Evolutionary conservation across 1,140 invertebrate genomes (phyloP).

Genomic region (Lerema accius): DNA sequence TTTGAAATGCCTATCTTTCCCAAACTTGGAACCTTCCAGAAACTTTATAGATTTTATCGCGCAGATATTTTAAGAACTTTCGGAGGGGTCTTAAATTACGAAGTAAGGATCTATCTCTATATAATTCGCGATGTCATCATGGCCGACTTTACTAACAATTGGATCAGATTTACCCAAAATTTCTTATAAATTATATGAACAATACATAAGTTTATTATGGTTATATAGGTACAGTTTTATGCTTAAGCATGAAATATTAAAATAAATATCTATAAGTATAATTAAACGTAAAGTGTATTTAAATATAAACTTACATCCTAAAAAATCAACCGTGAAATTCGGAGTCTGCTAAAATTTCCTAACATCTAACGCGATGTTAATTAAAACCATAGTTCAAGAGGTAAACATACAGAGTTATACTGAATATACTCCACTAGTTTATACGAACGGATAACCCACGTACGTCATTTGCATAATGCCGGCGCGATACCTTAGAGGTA

Average conservation of each 20-base stretch:
- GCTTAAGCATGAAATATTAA: too few species aligned
- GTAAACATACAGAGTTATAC: too few species aligned
- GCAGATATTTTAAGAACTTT: slow-evolving; percentile 23
- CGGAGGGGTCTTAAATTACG: slow-evolving; percentile 3
- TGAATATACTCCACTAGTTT: too few species aligned
- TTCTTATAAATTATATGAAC: slow-evolving; percentile 2
- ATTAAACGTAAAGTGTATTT: too few species aligned
- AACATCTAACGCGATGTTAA: too few species aligned
- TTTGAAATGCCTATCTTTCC: slow-evolving; percentile 12
- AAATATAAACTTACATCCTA: too few species aligned
- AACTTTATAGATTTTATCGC: slow-evolving; percentile 10
- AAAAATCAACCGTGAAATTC: too few species aligned
- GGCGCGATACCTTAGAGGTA: not conserved
- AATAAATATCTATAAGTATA: too few species aligned
- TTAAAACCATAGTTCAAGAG: too few species aligned
- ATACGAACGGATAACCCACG: not conserved
- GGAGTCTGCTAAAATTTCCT: too few species aligned
- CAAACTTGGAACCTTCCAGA: not conserved
- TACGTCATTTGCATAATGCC: slow-evolving; percentile 6
- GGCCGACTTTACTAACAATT: slow-evolving; percentile 15
- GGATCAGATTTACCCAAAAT: slow-evolving; percentile 14
- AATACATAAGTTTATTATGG: too few species aligned
- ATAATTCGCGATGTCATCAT: slow-evolving; percentile 15
- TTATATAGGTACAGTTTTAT: too few species aligned
- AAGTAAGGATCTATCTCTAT: slow-evolving; percentile 1